Base-by-base conservation (phyloP, 2,113 vertebrate species). In the Zingel zingel region DNA sequence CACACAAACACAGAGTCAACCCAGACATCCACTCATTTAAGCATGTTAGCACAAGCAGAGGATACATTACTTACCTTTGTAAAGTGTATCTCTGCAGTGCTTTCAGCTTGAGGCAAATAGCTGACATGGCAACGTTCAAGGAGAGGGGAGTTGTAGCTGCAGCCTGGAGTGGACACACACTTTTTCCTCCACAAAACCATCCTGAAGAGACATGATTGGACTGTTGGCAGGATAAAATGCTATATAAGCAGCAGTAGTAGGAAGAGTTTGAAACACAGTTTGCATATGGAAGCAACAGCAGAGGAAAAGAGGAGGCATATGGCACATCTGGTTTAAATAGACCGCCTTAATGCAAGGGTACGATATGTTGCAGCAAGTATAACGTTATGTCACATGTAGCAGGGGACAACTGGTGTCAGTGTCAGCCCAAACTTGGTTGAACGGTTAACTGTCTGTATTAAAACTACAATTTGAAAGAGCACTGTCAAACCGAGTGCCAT, bases 81-180 rank as follows among this genome's bases (percentile, higher is more conserved):
- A 7, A 39, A 23, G 43, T 47, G 62, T 3, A 54, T 39, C 16
- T 21, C 33, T 23, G 47, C 64, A 16, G 39, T 30, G 67, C 61
- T 48, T 57, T 15, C 50, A 79, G 33, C 51, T 56, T 21, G 11
- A 61, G 36, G 56, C 47, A 25, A 36, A 65, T 67, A 23, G 79
- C 33, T 36, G 59, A 50, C 47, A 48, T 36, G 19, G n/a, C 30
- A 77, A 25, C 16, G 8, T 64, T 69, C 69, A 66, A 51, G 30
- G 25, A 11, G 27, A 5, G 30, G 16, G 11, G 57, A 48, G 39
- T 39, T 3, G 4, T 27, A 48, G 36, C 50, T 21, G 58, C 51
- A 58, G 18, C 18, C 33, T 63, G 59, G 36, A 25, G 59, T 19
- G 45, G 45, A 16, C 18, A 18, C 19, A 15, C 27, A 14, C 15